Base-by-base conservation (phyloP, 2,888 invertebrate species). In the Abscondita cerata region DNA sequence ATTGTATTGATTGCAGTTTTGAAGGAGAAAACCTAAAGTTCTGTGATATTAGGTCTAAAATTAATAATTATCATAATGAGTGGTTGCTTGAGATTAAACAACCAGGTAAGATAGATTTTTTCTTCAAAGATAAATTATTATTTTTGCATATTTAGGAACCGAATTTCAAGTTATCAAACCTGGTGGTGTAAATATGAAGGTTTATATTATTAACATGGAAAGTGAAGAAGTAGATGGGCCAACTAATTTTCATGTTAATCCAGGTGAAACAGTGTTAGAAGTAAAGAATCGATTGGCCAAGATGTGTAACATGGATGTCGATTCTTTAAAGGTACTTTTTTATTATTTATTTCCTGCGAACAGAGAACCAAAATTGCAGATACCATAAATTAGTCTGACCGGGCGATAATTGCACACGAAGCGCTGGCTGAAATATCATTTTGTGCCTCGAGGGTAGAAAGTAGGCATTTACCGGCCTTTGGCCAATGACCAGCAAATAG, bases 1-100 rank as follows among this genome's bases (percentile, higher is more conserved):
- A 89, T 65, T 83, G 86, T 8, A 85, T 92, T 19, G 86, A 89
- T 64, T 83, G 85, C 63, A 90, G 89, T 58, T 89, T 88, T 72
- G 89, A 90, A 64, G 84, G 82, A 48, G 86, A 87, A 40, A 78
- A 85, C 2, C 81, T 83, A 46, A 79, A 73, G 68, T 81, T 82
- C 62, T 75, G 76, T 52, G 80, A 82, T 66, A 78, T 85, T 48
- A 76, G 82, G 15, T 80, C 83, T n/a, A 67, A 83, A 76, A 52
- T 81, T 78, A 65, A 78, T 79, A 73, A 78, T 77, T 67, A 80
- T 76, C 73, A 82, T 65, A 81, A 82, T 66, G 87, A 88, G 72
- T 84, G 90, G 70, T 78, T 91, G 62, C 76, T 93, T 67, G 91
- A 93, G 80, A 85, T 87, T 57, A 84, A 85, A 85, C 66, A 84